Conservation (phyloP, 2,888 invertebrate species). For the Drosophila neonasuta region DNA sequence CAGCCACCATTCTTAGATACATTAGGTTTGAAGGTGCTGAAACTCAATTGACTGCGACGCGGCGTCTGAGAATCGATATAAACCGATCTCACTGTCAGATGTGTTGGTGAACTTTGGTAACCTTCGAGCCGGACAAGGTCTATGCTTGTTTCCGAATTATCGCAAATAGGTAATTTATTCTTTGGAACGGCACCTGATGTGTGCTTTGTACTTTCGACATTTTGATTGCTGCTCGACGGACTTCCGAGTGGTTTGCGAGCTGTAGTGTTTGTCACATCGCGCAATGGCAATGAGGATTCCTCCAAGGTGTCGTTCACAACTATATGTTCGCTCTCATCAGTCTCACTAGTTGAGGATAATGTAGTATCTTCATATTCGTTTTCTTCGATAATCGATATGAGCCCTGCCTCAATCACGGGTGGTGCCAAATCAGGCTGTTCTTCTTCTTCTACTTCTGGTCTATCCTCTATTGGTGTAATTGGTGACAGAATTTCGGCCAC, state of each 20-base stretch:
- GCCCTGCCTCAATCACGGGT: background rate
- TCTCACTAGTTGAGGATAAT: slow-evolving; percentile 2
- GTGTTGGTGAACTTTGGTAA: background rate
- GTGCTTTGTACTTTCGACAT: slow-evolving; percentile 1
- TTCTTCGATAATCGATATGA: slow-evolving; percentile 41
- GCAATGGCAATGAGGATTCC: slow-evolving; percentile 3
- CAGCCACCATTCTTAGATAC: slow-evolving; percentile 7
- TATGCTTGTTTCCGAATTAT: slow-evolving; percentile 17
- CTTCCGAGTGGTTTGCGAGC: background rate
- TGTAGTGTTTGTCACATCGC: slow-evolving; percentile 31
- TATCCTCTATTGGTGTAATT: slow-evolving; percentile 1
- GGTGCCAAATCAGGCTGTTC: background rate
- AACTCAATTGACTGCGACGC: slow-evolving; percentile 20
- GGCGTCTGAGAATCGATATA: slow-evolving; percentile 21
- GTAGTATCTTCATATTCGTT: slow-evolving; percentile 22
- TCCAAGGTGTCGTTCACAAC: background rate
- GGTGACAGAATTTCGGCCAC: slow-evolving; percentile 26
- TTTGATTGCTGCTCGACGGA: background rate
- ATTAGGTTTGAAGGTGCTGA: slow-evolving; percentile 31
- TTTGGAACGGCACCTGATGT: background rate
- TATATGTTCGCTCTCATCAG: background rate
- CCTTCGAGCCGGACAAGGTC: slow-evolving; percentile 1
- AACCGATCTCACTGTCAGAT: background rate
- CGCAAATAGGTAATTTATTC: background rate
- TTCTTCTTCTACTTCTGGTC: background rate